A percentile compares a stretch with the other conserved stretches of the same genome.
Evolutionary conservation across 2,888 invertebrate species (phyloP).

Genomic region (Mythimna vitellina): DNA sequence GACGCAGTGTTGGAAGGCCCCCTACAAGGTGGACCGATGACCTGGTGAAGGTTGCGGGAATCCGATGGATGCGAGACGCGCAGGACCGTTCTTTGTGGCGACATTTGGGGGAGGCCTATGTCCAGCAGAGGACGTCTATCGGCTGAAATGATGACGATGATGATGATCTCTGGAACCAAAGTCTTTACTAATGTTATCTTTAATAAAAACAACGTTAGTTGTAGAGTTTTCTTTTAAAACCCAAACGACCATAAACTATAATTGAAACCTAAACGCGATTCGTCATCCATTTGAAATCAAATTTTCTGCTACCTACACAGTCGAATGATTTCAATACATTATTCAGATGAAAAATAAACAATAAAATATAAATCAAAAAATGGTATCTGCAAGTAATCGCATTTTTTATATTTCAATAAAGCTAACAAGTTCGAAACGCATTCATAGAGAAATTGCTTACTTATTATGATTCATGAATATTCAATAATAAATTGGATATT

Average conservation of each 20-base stretch:
- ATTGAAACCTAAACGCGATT: constrained; percentile 29
- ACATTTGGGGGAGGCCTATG: no score
- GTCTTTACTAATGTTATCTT: no score
- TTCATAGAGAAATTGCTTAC: constrained; percentile 70
- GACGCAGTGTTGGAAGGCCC: no score
- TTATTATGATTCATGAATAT: constrained; percentile 75
- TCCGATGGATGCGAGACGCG: no score
- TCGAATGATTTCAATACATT: constrained; percentile 56
- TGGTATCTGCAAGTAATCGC: constrained; percentile 61
- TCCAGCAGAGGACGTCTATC: no score
- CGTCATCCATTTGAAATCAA: constrained; percentile 48
- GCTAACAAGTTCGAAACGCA: constrained; percentile 60
- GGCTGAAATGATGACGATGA: no score
- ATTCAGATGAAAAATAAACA: constrained; percentile 56
- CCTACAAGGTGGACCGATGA: no score
- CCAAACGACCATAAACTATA: constrained; percentile 1
- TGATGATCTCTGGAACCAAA: no score
- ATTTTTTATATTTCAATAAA: constrained; percentile 63
- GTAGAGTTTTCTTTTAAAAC: not conserved
- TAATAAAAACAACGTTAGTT: not conserved
- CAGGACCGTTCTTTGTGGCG: no score
- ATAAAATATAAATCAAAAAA: constrained; percentile 59
- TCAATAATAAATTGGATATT: constrained; percentile 68
- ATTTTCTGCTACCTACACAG: constrained; percentile 47
- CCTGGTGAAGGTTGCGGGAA: no score